Base-by-base conservation (phyloP, 2,113 vertebrate genomes). In the Silurus glanis region DNA sequence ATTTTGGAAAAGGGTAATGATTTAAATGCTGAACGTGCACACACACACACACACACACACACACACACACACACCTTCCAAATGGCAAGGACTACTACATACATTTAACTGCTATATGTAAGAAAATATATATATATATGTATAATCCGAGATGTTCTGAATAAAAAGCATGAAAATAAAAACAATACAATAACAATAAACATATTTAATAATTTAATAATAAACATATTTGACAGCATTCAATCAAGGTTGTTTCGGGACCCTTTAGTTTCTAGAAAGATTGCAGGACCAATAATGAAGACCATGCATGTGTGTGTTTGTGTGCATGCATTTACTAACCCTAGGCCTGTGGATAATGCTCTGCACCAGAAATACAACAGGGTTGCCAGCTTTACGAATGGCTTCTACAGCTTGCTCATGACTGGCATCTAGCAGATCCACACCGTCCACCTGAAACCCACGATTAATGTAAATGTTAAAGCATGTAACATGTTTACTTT, bases 331-430 rank as follows among this genome's bases (percentile, higher is more conserved):
- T 59, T 84, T 71, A 88, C 97, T 97, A 95, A 99, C 98, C 95
- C 96, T 95, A 84, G 96, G 93, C 94, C 94, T 96, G 94, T 94
- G 96, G 94, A 97, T 92, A 91, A 99, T 96, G 93, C 97, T 99
- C 94, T 99, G 98, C 87, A 99, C 97, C 94, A 97, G 90, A 93
- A 99, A 99, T 90, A 97, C 93, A 87, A 99, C 98, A 9, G 98
- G 97, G 92, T 96, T 98, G 86, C 96, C 97, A 90, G 97, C 98
- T 92, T 94, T 97, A 91, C 98, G 97, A 93, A 99, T 99, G 93
- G 97, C 98, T 94, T 99, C 98, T 92, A 99, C 98, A 69, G 98
- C 98, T 95, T 99, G 97, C 89, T 99, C 98, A 0, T 99, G 98
- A 93, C 97, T 99, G 80, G 98, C 98, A 89, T 99, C 98, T 94